Conservation (phyloP, 2,888 invertebrate species). For the Zootermopsis nevadensis region DNA sequence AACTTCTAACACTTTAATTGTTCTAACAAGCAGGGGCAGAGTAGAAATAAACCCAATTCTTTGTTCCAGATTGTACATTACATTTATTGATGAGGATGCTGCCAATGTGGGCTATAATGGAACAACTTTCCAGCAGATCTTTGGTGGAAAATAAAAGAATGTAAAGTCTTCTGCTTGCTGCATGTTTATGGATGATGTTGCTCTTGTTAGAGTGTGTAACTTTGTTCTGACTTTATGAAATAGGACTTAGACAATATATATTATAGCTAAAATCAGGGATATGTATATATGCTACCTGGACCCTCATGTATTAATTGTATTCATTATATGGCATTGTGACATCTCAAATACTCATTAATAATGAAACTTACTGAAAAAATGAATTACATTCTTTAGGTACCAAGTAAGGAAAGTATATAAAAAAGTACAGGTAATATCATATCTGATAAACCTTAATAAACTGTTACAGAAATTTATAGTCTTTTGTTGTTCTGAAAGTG, state of each 20-base stretch:
- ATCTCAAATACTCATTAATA: neutral
- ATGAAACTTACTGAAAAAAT: neutral
- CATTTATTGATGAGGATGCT: conserved; percentile 70
- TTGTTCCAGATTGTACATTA: conserved; percentile 74
- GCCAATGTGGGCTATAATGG: conserved; percentile 74
- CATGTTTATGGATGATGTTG: neutral
- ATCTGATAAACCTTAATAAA: neutral
- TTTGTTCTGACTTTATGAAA: conserved; percentile 10
- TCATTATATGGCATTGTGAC: neutral
- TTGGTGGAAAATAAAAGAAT: conserved; percentile 59
- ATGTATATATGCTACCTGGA: neutral
- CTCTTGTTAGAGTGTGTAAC: neutral
- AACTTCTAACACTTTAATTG: neutral
- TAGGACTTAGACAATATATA: conserved; percentile 7
- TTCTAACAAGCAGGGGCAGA: neutral
- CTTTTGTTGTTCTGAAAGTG: neutral
- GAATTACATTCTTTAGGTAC: neutral
- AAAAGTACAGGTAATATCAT: neutral
- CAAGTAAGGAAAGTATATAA: neutral
- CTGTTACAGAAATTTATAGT: neutral
- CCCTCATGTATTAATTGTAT: neutral
- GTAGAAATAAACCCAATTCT: conserved; percentile 41
- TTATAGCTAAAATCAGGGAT: neutral
- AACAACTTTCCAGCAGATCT: conserved; percentile 74
- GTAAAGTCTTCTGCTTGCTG: too few relatives aligned